Conservation (phyloP, 2,113 vertebrate genomes). For the Pandion haliaetus region DNA sequence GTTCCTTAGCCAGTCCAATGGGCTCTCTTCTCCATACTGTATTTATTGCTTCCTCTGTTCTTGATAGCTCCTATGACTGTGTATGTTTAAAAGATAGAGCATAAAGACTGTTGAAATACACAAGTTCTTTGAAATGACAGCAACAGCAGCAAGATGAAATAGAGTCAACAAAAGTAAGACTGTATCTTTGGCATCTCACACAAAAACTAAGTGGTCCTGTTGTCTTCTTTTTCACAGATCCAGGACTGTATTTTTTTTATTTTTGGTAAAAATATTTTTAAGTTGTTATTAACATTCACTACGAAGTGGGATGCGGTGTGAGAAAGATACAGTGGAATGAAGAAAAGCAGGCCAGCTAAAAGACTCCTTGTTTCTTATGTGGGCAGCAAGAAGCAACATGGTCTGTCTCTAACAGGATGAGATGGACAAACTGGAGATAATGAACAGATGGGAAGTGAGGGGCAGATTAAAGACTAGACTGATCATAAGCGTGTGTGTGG, state of each 20-base stretch:
- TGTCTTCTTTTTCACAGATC: neutral
- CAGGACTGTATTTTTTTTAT: neutral
- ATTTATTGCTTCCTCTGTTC: neutral
- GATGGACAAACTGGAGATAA: slow-evolving; percentile 33
- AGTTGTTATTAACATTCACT: neutral
- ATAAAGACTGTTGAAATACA: neutral
- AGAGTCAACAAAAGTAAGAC: neutral
- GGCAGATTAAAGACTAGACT: neutral
- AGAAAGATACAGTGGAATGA: neutral
- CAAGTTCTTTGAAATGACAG: neutral
- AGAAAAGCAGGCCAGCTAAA: neutral
- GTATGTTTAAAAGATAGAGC: neutral
- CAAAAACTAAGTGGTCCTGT: neutral
- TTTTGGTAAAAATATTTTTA: neutral
- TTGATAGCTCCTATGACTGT: neutral
- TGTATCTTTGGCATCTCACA: neutral
- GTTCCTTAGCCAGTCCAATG: neutral
- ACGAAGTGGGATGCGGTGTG: neutral
- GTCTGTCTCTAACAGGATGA: neutral
- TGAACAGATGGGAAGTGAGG: slow-evolving; percentile 44
- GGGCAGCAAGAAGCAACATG: slow-evolving; percentile 1
- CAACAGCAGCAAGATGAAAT: neutral
- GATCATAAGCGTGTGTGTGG: neutral
- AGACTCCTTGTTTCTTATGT: neutral
- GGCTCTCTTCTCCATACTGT: neutral